These are phyloP conservation scores for Ectemnius lituratus DNA, from an alignment of 2,888 invertebrate genomes.

Conservation along the genomic window DNA sequence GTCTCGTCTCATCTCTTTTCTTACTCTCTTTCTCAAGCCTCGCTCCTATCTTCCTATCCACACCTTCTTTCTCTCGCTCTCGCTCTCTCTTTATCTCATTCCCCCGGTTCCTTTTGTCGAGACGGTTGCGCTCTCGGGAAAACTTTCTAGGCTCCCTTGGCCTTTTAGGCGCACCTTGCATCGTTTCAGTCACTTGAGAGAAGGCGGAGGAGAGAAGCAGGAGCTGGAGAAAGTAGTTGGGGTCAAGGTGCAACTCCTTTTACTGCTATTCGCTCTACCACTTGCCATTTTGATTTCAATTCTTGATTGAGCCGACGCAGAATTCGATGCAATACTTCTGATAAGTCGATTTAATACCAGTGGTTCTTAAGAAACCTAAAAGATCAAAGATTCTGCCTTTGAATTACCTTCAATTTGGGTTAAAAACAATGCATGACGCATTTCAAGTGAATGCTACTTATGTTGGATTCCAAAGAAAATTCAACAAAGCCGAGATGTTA, in stretches of 20 bases:
- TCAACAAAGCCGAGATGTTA: background rate
- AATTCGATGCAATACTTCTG: background rate
- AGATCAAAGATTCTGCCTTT: too few species aligned
- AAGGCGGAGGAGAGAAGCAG: background rate
- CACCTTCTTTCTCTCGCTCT: background rate
- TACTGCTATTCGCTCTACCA: constrained; percentile 43
- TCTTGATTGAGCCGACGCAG: background rate
- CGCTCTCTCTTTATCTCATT: background rate
- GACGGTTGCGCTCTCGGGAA: constrained; percentile 23
- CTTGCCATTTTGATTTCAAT: background rate
- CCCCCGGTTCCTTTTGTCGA: background rate
- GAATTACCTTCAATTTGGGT: too few species aligned
- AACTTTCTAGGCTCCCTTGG: constrained; percentile 39
- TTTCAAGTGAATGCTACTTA: too few species aligned
- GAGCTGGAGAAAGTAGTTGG: constrained; percentile 17
- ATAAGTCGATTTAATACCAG: too few species aligned
- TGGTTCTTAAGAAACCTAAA: too few species aligned
- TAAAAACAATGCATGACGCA: too few species aligned
- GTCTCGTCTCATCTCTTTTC: background rate
- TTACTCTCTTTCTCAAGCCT: background rate
- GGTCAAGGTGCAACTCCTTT: constrained; percentile 56
- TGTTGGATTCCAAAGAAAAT: too few species aligned
- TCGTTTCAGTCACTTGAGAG: constrained; percentile 19
- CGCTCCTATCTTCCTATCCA: background rate
- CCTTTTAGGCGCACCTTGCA: constrained; percentile 17